These are phyloP conservation scores for Neodiprion fabricii DNA, from an alignment of 1,140 invertebrate genomes.

Conservation along the genomic window DNA sequence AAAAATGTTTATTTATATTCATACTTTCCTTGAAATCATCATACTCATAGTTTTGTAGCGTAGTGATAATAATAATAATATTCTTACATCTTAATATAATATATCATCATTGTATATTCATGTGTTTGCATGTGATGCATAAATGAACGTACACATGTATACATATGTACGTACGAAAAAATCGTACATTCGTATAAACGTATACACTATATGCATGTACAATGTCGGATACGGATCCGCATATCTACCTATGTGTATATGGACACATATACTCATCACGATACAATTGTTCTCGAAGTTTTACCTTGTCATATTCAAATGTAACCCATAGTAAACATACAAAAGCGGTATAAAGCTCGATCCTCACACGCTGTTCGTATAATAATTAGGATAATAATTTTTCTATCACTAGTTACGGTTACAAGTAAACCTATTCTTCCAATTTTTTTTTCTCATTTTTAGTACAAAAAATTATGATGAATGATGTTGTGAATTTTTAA, in stretches of 20 bases:
- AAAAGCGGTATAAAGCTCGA: slow-evolving; percentile 62
- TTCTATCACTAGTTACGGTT: slow-evolving; percentile 37
- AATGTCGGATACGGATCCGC: neutral
- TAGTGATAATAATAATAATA: slow-evolving; percentile 50
- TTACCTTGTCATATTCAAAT: slow-evolving; percentile 32
- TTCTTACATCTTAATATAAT: slow-evolving; percentile 41
- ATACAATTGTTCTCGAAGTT: slow-evolving; percentile 27
- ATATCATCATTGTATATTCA: slow-evolving; percentile 21
- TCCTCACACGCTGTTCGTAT: slow-evolving; percentile 54
- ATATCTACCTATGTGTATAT: slow-evolving; percentile 49
- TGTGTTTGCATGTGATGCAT: slow-evolving; percentile 42
- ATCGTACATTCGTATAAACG: slow-evolving; percentile 27
- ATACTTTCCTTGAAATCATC: slow-evolving; percentile 63
- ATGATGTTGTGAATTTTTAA: slow-evolving; percentile 30
- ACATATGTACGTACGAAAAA: slow-evolving; percentile 33
- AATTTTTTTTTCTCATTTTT: neutral
- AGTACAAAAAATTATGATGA: slow-evolving; percentile 17
- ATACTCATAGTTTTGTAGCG: slow-evolving; percentile 57
- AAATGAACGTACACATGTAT: slow-evolving; percentile 27
- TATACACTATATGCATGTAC: slow-evolving; percentile 40
- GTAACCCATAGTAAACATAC: slow-evolving; percentile 58
- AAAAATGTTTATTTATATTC: slow-evolving; percentile 62
- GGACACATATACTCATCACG: neutral
- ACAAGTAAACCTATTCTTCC: slow-evolving; percentile 33
- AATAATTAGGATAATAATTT: slow-evolving; percentile 26